Conservation (phyloP, 1,140 invertebrate genomes). For the Patella vulgata region DNA sequence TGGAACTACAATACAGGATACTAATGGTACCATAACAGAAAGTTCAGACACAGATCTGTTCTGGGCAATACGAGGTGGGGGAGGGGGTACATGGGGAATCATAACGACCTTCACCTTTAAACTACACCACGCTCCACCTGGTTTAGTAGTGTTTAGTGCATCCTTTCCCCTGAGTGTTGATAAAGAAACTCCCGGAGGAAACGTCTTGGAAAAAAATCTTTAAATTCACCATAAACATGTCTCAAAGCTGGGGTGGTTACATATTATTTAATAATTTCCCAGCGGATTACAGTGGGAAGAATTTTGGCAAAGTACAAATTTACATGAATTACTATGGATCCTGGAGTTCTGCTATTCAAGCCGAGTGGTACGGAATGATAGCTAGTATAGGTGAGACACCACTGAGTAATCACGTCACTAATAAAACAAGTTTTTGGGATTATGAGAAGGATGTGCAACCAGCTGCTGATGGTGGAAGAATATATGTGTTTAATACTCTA, state of each 20-base stretch:
- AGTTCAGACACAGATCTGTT: constrained; percentile 37
- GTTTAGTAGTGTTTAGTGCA: not conserved
- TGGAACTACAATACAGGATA: constrained; percentile 5
- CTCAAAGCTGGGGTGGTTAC: constrained; percentile 23
- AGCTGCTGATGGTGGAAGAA: constrained; percentile 1
- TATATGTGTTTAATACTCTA: constrained; percentile 5
- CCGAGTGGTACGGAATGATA: constrained; percentile 1
- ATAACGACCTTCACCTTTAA: constrained; percentile 32
- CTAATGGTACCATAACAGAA: not conserved
- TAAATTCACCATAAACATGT: constrained; percentile 6
- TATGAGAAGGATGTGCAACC: constrained; percentile 16
- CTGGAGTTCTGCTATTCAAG: too few relatives aligned
- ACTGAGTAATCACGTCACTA: constrained; percentile 1
- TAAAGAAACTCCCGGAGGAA: not conserved
- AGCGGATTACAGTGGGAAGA: not conserved
- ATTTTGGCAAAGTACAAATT: not conserved
- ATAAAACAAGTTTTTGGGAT: constrained; percentile 22
- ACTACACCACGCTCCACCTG: constrained; percentile 33
- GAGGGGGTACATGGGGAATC: constrained; percentile 48
- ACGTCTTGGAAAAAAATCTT: constrained; percentile 11
- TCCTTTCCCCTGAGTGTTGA: not conserved
- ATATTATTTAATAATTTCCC: constrained; percentile 9
- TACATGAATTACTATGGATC: constrained; percentile 18
- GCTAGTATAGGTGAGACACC: constrained; percentile 1
- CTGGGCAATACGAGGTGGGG: constrained; percentile 52